Evolutionary conservation across 2,797 vertebrate species (phyloP).

Genomic region (Lutjanus argentimaculatus): DNA sequence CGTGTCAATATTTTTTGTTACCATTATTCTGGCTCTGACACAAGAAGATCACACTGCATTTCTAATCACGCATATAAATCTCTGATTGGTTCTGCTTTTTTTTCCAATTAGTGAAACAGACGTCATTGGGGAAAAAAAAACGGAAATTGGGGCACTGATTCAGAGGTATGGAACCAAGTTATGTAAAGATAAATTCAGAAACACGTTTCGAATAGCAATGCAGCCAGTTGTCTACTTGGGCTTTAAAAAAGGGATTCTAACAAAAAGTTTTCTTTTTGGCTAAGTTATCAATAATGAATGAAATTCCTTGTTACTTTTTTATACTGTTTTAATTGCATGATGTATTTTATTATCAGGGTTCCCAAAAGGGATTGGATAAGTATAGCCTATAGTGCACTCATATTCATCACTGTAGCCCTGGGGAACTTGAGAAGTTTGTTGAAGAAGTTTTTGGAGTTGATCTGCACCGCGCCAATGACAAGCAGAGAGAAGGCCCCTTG

Average conservation of each 20-base stretch:
- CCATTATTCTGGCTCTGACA: background rate
- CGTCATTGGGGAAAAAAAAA: slow-evolving; percentile 2
- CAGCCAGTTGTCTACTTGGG: background rate
- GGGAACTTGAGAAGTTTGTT: slow-evolving; percentile 27
- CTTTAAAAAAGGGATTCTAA: background rate
- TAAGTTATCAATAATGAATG: slow-evolving; percentile 30
- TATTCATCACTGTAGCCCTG: slow-evolving; percentile 30
- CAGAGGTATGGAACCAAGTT: background rate
- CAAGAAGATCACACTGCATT: background rate
- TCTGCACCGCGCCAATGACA: background rate
- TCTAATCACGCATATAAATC: background rate
- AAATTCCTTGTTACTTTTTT: background rate
- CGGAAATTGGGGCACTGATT: background rate
- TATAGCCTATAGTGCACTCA: slow-evolving; percentile 11
- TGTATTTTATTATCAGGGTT: slow-evolving; percentile 1
- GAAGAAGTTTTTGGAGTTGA: slow-evolving; percentile 20
- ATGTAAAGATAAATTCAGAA: background rate
- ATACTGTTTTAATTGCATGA: slow-evolving; percentile 21
- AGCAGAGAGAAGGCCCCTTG: background rate
- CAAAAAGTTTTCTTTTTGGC: slow-evolving; percentile 1
- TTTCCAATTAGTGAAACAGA: background rate
- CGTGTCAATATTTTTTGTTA: background rate
- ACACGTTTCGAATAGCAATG: background rate
- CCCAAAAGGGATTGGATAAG: slow-evolving; percentile 32
- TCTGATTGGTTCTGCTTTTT: background rate